These are phyloP conservation scores for Lycaena phlaeas DNA, from an alignment of 2,888 invertebrate genomes.

Conservation along the genomic window DNA sequence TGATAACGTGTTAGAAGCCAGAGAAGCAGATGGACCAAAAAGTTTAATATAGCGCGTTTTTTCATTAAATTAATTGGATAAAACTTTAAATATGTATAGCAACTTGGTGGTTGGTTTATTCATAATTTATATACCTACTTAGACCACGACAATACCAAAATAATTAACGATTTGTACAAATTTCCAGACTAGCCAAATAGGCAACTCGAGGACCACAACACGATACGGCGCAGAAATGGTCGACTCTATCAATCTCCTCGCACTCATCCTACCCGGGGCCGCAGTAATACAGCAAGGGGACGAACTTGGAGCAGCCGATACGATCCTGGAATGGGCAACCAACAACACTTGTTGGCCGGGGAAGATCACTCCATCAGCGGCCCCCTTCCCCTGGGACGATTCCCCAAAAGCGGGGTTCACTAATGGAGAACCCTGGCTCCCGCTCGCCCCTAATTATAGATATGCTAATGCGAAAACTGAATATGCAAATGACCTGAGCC, in stretches of 20 bases:
- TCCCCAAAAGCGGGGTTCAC: constrained; percentile 59
- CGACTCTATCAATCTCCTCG: constrained; percentile 79
- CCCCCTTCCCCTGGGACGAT: constrained; percentile 61
- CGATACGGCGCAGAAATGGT: constrained; percentile 77
- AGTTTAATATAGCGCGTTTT: too few species aligned
- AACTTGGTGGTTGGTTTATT: too few species aligned
- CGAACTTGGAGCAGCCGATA: constrained; percentile 75
- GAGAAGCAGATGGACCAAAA: too few species aligned
- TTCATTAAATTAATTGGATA: too few species aligned
- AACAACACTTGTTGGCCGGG: constrained; percentile 64
- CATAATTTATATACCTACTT: too few species aligned
- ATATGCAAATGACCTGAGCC: constrained; percentile 62
- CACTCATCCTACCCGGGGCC: constrained; percentile 81
- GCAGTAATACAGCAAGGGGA: constrained; percentile 86
- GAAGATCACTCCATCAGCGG: constrained; percentile 30
- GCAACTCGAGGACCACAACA: constrained; percentile 58
- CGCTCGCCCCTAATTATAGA: constrained; percentile 75
- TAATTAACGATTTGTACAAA: background rate
- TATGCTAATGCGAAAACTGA: constrained; percentile 75
- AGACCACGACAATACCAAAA: too few species aligned
- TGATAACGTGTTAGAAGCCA: too few species aligned
- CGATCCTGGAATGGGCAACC: constrained; percentile 68
- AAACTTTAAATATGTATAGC: too few species aligned
- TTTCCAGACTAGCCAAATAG: constrained; percentile 43
- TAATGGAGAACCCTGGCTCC: constrained; percentile 78